Percentiles rank a stretch among this genome's conserved stretches.
Evolutionary conservation across 2,888 invertebrate genomes (phyloP).

Genomic region (Agrotis exclamationis): DNA sequence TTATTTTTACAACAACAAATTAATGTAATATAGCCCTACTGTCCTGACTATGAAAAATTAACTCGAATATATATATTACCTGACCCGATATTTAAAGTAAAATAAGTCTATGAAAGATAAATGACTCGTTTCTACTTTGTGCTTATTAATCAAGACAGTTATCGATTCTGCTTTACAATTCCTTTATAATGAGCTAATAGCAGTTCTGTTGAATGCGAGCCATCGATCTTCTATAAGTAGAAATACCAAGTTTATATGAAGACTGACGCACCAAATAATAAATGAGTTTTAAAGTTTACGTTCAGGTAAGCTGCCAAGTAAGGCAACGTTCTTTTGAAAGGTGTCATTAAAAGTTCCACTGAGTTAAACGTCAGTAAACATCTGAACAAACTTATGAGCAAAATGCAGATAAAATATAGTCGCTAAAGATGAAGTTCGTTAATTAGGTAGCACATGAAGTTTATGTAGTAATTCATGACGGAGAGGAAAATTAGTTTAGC

Average conservation of each 20-base stretch:
- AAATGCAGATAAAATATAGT: constrained; percentile 7
- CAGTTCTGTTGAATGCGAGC: neutral
- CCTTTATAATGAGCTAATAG: neutral
- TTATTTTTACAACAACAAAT: neutral
- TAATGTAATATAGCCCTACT: neutral
- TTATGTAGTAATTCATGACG: constrained; percentile 9
- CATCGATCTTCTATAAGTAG: constrained; percentile 7
- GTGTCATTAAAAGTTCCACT: constrained; percentile 29
- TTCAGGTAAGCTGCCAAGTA: constrained; percentile 6
- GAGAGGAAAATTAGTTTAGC: constrained; percentile 6
- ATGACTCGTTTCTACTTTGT: no score
- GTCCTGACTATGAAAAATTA: neutral
- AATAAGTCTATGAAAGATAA: neutral
- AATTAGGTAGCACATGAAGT: constrained; percentile 3
- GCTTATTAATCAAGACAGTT: neutral
- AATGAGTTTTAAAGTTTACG: constrained; percentile 38
- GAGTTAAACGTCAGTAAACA: constrained; percentile 20
- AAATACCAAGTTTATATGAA: constrained; percentile 24
- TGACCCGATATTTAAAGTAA: neutral
- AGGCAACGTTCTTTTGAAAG: constrained; percentile 23
- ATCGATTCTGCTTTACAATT: neutral
- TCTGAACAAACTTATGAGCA: constrained; percentile 1
- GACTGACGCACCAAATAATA: constrained; percentile 40
- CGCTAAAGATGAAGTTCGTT: constrained; percentile 1
- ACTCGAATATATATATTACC: neutral